phyloP scores from a whole-genome alignment of 2,888 invertebrate genomes.

The Leptopilina drosophilae region DNA sequence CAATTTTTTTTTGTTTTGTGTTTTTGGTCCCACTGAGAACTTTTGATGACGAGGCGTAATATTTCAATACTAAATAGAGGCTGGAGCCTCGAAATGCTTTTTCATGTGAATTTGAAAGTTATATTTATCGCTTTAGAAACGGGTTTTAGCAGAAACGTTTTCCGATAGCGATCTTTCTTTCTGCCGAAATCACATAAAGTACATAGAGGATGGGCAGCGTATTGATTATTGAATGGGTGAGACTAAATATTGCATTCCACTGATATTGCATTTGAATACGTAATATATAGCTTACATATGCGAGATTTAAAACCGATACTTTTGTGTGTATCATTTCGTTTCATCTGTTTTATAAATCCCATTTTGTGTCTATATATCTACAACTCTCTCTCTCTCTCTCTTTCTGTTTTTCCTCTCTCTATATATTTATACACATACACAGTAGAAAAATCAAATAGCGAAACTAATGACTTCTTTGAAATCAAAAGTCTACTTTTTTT shows the following conservation, averaged over 20 bases:
- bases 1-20: not conserved
- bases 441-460: not conserved
- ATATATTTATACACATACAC: not conserved
- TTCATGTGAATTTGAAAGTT: conserved; percentile 31
- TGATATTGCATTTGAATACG: conserved; percentile 38
- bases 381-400: too few relatives aligned
- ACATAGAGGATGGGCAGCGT: conserved; percentile 31
- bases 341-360: conserved; percentile 12
- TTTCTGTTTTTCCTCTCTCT: too few relatives aligned
- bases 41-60: conserved; percentile 7
- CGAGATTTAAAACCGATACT: conserved; percentile 29
- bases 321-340: conserved; percentile 13
- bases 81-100: conserved; percentile 1
- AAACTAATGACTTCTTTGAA: not conserved
- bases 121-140: conserved; percentile 36
- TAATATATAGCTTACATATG: conserved; percentile 25
- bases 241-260: conserved; percentile 33
- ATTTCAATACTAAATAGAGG: conserved; percentile 30
- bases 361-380: too few relatives aligned
- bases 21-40: not conserved
- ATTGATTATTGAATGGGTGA: conserved; percentile 37
- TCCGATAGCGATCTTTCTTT: conserved; percentile 40
- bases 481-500: not conserved
- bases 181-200: conserved; percentile 29
- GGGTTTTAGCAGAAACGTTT: conserved; percentile 35